phyloP scores from a whole-genome alignment of 2,797 vertebrate genomes.

The Eupleurogrammus muticus region DNA sequence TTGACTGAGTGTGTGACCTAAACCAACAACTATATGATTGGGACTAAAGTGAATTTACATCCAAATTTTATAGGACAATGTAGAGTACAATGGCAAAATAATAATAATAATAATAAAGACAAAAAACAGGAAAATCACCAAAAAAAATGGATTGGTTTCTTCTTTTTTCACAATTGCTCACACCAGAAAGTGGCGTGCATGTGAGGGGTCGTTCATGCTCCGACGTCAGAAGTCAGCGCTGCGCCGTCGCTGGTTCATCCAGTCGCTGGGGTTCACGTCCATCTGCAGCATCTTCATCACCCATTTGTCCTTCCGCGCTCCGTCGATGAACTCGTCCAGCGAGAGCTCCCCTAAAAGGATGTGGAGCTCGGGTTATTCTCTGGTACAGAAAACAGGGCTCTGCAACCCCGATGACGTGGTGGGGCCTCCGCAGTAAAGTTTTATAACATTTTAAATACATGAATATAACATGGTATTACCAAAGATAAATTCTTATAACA shows the following conservation, averaged over 20 bases:
- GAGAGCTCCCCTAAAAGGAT: slow-evolving; percentile 90
- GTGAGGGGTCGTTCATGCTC: slow-evolving; percentile 18
- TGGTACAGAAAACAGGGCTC: not conserved
- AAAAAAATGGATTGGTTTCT: too few relatives aligned
- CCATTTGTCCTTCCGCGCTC: slow-evolving; percentile 94
- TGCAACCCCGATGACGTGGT: too few relatives aligned
- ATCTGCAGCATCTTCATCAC: slow-evolving; percentile 99
- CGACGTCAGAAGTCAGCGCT: slow-evolving; percentile 63
- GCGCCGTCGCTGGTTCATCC: slow-evolving; percentile 88
- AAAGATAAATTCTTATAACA: too few relatives aligned
- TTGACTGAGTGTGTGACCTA: not conserved
- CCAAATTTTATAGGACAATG: not conserved
- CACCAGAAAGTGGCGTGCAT: slow-evolving; percentile 9
- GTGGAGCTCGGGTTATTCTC: not conserved
- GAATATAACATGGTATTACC: too few relatives aligned
- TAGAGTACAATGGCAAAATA: not conserved
- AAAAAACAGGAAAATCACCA: too few relatives aligned
- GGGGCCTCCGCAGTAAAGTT: too few relatives aligned
- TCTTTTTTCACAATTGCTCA: slow-evolving; percentile 5
- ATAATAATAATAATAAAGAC: too few relatives aligned
- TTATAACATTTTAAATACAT: too few relatives aligned
- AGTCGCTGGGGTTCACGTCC: slow-evolving; percentile 91
- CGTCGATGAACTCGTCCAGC: slow-evolving; percentile 93
- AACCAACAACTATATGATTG: slow-evolving; percentile 12
- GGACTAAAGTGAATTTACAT: not conserved